These are phyloP conservation scores for Steinernema hermaphroditum DNA, from an alignment of 2,888 invertebrate genomes.

Conservation along the genomic window DNA sequence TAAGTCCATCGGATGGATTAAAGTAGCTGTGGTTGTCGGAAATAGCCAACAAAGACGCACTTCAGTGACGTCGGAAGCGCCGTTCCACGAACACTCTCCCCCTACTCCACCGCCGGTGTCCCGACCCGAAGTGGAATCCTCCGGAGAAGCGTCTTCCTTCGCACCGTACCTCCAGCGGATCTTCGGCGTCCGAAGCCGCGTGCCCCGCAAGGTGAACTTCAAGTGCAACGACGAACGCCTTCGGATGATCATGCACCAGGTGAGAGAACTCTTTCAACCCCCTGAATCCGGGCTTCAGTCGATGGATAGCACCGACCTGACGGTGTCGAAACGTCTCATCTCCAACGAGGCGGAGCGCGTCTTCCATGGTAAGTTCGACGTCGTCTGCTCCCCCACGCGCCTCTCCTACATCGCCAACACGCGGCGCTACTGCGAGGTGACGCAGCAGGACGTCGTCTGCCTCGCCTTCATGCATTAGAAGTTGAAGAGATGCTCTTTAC, in stretches of 20 bases:
- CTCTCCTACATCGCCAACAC: constrained; percentile 1
- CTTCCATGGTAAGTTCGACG: not conserved
- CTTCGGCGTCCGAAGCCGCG: not conserved
- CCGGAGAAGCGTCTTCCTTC: not conserved
- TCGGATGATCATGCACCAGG: constrained; percentile 11
- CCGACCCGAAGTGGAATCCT: not conserved
- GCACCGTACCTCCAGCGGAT: not conserved
- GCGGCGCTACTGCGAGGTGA: not conserved
- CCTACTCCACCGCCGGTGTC: not conserved
- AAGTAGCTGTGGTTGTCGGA: not conserved
- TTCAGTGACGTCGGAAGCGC: constrained; percentile 1
- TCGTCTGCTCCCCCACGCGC: constrained; percentile 1
- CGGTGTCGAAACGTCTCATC: not conserved
- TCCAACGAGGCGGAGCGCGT: not conserved
- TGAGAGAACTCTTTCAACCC: too few species aligned
- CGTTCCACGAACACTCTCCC: not conserved
- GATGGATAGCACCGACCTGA: not conserved
- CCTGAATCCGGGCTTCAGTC: too few species aligned
- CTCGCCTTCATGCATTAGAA: constrained; percentile 1
- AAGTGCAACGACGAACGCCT: constrained; percentile 10
- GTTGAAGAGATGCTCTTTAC: not conserved
- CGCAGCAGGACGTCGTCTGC: not conserved
- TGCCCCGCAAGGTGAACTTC: not conserved
- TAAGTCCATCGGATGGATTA: too few species aligned
- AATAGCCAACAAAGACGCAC: not conserved